phyloP scores from a whole-genome alignment of 2,888 invertebrate species.

The Cabera pusaria region DNA sequence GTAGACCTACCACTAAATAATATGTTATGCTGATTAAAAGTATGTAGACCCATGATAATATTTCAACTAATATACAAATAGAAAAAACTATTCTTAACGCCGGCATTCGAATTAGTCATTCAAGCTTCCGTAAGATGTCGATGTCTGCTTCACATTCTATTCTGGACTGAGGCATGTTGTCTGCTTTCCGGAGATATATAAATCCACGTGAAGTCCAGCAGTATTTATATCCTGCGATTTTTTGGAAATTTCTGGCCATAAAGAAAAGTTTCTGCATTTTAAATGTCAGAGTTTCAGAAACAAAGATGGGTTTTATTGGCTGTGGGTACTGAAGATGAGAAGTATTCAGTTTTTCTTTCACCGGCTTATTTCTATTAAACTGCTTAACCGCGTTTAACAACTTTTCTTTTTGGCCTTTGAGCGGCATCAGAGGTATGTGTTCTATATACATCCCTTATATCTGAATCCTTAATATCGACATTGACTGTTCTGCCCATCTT shows the following conservation, averaged over 20 bases:
- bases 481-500: background rate
- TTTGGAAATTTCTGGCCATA: slow-evolving; percentile 18
- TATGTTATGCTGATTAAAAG: no score
- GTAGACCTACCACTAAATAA: no score
- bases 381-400: slow-evolving; percentile 14
- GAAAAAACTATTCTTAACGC: no score
- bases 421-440: slow-evolving; percentile 14
- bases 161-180: slow-evolving; percentile 3
- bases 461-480: background rate
- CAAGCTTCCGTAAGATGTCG: slow-evolving; percentile 1
- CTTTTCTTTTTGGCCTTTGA: slow-evolving; percentile 21
- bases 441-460: slow-evolving; percentile 22
- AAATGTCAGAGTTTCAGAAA: slow-evolving; percentile 19
- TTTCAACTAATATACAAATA: no score
- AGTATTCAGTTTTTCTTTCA: slow-evolving; percentile 19
- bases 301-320: slow-evolving; percentile 18
- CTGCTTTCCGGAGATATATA: slow-evolving; percentile 15
- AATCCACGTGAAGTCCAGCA: slow-evolving; percentile 25
- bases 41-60: no score
- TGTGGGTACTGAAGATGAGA: slow-evolving; percentile 11
- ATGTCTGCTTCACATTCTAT: slow-evolving; percentile 8
- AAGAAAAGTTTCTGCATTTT: slow-evolving; percentile 21
- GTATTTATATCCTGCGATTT: slow-evolving; percentile 8
- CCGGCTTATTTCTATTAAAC: slow-evolving; percentile 20
- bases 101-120: no score